Evolutionary conservation across 1,140 invertebrate species (phyloP).

Genomic region (Heterodera schachtii): DNA sequence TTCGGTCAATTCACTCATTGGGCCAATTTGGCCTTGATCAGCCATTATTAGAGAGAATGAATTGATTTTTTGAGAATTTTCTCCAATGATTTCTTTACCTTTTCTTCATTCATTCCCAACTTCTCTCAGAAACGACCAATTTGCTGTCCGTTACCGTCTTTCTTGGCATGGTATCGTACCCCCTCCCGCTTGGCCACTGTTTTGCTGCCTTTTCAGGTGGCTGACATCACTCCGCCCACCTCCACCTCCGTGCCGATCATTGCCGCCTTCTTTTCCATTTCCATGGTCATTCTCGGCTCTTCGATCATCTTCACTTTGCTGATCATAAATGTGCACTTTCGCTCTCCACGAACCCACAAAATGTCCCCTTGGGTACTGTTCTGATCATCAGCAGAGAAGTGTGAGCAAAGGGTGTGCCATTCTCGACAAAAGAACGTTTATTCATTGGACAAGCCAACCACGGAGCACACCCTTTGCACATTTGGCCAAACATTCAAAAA

Average conservation of each 20-base stretch:
- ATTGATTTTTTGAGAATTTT: too few relatives aligned
- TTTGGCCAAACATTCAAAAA: too few relatives aligned
- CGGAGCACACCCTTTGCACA: too few relatives aligned
- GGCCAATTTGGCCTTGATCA: too few relatives aligned
- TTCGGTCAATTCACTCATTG: too few relatives aligned
- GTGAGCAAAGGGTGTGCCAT: too few relatives aligned
- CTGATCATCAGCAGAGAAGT: too few relatives aligned
- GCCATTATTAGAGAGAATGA: too few relatives aligned
- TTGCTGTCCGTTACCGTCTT: constrained; percentile 89
- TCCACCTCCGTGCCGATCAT: constrained; percentile 84
- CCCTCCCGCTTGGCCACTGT: neutral
- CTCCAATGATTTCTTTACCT: too few relatives aligned
- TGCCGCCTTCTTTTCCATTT: constrained; percentile 63
- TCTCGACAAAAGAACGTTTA: too few relatives aligned
- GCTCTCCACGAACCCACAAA: constrained; percentile 57
- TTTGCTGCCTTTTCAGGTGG: constrained; percentile 68
- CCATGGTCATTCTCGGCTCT: constrained; percentile 60
- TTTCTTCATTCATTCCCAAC: too few relatives aligned
- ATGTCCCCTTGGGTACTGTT: constrained; percentile 45
- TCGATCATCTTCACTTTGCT: constrained; percentile 60
- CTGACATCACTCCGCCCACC: constrained; percentile 80
- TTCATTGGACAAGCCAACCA: too few relatives aligned
- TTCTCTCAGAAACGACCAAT: constrained; percentile 74
- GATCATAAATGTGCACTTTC: constrained; percentile 59
- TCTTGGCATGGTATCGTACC: constrained; percentile 74